Evolutionary conservation across 2,113 vertebrate species (phyloP).

Genomic region (Tauraco erythrolophus): DNA sequence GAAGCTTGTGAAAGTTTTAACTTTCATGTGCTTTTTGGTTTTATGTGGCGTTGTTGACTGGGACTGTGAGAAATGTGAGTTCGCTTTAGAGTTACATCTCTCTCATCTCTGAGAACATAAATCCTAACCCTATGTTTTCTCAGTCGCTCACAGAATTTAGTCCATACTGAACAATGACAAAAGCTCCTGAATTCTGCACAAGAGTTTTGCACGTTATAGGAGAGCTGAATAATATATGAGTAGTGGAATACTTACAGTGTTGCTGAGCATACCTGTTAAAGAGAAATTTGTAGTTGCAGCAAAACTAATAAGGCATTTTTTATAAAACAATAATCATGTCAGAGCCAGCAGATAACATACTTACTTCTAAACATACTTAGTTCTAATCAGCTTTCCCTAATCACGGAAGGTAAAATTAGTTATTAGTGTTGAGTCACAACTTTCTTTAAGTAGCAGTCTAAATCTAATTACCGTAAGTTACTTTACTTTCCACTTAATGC

Average conservation of each 20-base stretch:
- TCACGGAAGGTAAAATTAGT: constrained; percentile 73
- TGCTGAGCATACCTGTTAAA: not conserved
- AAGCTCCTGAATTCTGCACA: not conserved
- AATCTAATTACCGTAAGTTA: constrained; percentile 67
- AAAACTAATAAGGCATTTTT: constrained; percentile 57
- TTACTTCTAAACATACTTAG: constrained; percentile 73
- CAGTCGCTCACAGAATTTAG: not conserved
- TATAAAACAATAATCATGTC: constrained; percentile 59
- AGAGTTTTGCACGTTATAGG: not conserved
- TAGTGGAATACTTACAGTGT: not conserved
- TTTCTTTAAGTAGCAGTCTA: constrained; percentile 70
- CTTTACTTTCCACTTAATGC: constrained; percentile 58
- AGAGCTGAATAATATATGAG: not conserved
- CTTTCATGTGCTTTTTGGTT: not conserved
- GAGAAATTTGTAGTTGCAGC: constrained; percentile 23
- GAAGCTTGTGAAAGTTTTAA: not conserved
- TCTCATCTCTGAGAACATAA: not conserved
- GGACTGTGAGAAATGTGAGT: not conserved
- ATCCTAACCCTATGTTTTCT: not conserved
- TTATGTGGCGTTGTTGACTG: not conserved
- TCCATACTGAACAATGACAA: not conserved
- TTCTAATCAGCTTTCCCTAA: constrained; percentile 75
- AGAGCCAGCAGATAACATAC: constrained; percentile 64
- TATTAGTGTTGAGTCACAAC: constrained; percentile 72
- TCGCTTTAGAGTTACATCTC: not conserved